phyloP scores from a whole-genome alignment of 92 coral and sea anemone species.

The Porites rus region DNA sequence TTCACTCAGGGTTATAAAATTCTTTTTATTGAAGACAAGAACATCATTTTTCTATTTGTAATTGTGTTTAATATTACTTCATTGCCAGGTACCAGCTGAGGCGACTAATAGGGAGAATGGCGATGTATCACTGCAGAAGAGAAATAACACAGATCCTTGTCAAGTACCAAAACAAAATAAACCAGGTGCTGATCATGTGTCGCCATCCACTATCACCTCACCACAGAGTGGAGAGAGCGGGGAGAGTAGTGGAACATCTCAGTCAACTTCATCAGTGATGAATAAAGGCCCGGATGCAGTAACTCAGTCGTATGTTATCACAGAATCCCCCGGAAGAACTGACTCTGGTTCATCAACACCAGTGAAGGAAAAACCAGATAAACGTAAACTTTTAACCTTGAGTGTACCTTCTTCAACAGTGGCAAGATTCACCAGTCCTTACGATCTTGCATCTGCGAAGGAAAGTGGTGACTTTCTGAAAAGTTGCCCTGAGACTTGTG shows the following conservation, averaged over 20 bases:
- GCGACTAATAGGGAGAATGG: background rate
- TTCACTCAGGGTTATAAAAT: too few species aligned
- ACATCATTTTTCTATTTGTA: background rate
- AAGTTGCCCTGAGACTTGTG: slow-evolving; percentile 11
- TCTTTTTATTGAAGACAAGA: background rate
- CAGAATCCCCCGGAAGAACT: slow-evolving; percentile 1
- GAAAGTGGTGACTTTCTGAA: background rate
- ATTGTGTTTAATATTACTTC: background rate
- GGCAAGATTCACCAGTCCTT: slow-evolving; percentile 26
- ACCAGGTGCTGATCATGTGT: background rate
- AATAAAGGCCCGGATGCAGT: background rate
- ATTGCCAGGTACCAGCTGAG: background rate
- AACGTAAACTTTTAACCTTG: slow-evolving; percentile 28
- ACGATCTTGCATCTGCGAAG: slow-evolving; percentile 9
- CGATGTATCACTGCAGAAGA: background rate
- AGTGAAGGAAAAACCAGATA: background rate
- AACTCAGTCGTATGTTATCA: background rate
- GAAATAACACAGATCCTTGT: background rate
- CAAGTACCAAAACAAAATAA: background rate
- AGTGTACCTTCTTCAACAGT: slow-evolving; percentile 5
- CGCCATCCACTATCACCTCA: background rate
- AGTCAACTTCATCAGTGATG: background rate
- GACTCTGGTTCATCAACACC: background rate
- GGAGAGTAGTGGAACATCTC: background rate
- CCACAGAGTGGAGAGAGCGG: background rate